phyloP scores from a whole-genome alignment of 2,113 vertebrate species.

The Lota lota region DNA sequence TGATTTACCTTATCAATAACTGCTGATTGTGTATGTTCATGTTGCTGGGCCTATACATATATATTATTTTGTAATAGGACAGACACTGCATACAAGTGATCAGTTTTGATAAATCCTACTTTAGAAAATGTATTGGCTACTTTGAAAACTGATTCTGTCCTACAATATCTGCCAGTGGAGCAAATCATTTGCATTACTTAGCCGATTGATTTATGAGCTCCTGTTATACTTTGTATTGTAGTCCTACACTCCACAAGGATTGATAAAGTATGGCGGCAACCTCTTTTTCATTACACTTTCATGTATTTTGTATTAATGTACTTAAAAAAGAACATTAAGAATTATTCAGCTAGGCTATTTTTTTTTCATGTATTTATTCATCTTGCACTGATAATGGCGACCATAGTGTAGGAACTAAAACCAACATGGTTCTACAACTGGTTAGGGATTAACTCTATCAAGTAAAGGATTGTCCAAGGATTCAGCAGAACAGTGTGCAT shows the following conservation, averaged over 20 bases:
- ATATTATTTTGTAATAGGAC: background rate
- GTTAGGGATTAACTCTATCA: slow-evolving; percentile 40
- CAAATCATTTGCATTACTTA: no score
- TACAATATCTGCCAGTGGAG: no score
- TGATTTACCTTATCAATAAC: background rate
- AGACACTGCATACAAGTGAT: background rate
- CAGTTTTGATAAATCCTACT: background rate
- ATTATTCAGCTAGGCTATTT: no score
- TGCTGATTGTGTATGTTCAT: background rate
- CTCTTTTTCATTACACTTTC: no score
- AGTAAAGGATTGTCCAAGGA: background rate
- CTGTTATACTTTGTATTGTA: no score
- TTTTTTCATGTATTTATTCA: background rate
- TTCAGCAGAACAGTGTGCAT: background rate
- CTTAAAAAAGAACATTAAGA: no score
- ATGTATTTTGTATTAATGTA: no score
- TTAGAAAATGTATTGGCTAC: background rate
- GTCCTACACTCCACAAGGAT: no score
- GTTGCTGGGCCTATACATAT: background rate
- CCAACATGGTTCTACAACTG: background rate
- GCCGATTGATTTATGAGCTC: no score
- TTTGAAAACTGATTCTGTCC: background rate
- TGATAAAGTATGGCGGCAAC: no score
- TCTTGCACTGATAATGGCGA: no score
- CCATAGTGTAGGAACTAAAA: background rate